Evolutionary conservation across 2,888 invertebrate species (phyloP), one percentile per base, ranked within the genome.

Genomic region (Tridacna crocea): DNA sequence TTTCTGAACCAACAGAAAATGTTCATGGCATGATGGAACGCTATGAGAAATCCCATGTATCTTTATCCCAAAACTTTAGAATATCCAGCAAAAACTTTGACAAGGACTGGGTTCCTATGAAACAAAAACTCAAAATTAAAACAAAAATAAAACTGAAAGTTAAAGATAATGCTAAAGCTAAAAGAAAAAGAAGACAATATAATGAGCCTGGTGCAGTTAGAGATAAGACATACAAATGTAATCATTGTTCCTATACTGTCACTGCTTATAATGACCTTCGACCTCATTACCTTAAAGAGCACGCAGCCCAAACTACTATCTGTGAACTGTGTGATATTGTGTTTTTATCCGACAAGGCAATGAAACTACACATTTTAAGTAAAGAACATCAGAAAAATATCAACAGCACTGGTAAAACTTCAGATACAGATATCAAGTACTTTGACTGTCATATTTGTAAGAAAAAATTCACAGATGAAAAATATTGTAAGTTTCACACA

Each of bases 251-350:
- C 13, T 92, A 90, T 80, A 89, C 81, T 47, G 90, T 89, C 11
- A 74, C 77, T 6, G 82, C 85, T n/a, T 91, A 92, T 70, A 84
- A 87, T 46, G 91, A 91, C 47, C 81, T 93, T 13, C 81, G 92
- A 58, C 88, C 90, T 2, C 93, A 93, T 83, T 92, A 90, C 75
- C 83, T 92, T 51, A 87, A 89, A 19, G 84, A 83, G 13, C 93
- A 93, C 79, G 90, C 91, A 12, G 84, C 85, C 22, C 79, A 91
- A 46, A 87, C 92, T 17, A 84, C 88, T 47, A 82, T 87, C 13
- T 93, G 93, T 84, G 89, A 91, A 46, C 77, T 90, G 0, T 94
- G 94, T 84, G 90, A 90, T 66, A 83, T 90, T 55, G 87, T 89
- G 0, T 93, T 93, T 76, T 78, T 91, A 47, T 89, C 88, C 11